These are phyloP conservation scores for Microctonus aethiopoides DNA, from an alignment of 2,888 invertebrate species.

Conservation along the genomic window DNA sequence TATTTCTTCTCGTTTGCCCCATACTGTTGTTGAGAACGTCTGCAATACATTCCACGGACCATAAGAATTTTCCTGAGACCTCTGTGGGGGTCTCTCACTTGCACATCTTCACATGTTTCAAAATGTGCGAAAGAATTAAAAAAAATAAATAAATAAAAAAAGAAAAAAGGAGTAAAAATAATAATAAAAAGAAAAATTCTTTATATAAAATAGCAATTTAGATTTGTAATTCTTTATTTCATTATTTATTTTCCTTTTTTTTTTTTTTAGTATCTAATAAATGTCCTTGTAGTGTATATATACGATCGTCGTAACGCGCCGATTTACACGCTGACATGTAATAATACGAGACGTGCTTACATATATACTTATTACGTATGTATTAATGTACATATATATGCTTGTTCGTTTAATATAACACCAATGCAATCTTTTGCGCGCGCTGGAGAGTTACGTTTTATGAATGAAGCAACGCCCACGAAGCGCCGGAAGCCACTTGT, in stretches of 20 bases:
- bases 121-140: not conserved
- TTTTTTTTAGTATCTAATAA: not conserved
- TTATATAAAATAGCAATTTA: not conserved
- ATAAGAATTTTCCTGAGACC: not conserved
- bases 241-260: not conserved
- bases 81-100: slow-evolving; percentile 14
- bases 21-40: not conserved
- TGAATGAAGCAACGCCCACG: slow-evolving; percentile 50
- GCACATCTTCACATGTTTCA: not conserved
- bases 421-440: slow-evolving; percentile 37
- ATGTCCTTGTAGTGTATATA: slow-evolving; percentile 2
- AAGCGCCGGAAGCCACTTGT: slow-evolving; percentile 48
- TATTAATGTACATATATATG: slow-evolving; percentile 3
- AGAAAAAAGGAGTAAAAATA: not conserved
- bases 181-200: not conserved
- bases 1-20: not conserved
- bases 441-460: slow-evolving; percentile 45
- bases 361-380: slow-evolving; percentile 23
- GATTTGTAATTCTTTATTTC: not conserved
- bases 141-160: not conserved
- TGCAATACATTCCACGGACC: not conserved
- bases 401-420: slow-evolving; percentile 16
- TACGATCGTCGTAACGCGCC: not conserved
- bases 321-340: slow-evolving; percentile 6
- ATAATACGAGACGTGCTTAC: slow-evolving; percentile 30